Evolutionary conservation across 1,140 invertebrate genomes (phyloP).

Genomic region (Cotesia typhae): DNA sequence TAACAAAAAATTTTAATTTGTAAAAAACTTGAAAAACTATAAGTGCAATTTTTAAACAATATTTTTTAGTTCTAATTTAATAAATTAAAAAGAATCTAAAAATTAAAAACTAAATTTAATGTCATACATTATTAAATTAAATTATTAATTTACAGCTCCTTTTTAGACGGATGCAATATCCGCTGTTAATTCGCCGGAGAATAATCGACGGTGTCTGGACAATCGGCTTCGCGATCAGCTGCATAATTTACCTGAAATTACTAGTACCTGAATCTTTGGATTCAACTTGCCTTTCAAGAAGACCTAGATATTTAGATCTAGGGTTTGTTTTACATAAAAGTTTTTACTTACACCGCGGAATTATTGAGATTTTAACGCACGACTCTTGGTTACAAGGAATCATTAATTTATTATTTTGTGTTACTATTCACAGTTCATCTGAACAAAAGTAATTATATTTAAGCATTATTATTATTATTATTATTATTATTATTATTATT

Average conservation of each 20-base stretch:
- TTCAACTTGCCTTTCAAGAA: slow-evolving; percentile 30
- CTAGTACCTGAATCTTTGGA: slow-evolving; percentile 30
- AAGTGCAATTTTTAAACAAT: too few relatives aligned
- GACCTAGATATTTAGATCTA: slow-evolving; percentile 37
- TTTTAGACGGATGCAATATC: slow-evolving; percentile 47
- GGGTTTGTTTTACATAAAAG: slow-evolving; percentile 47
- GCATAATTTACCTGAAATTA: slow-evolving; percentile 47
- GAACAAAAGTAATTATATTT: slow-evolving; percentile 48
- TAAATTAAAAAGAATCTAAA: too few relatives aligned
- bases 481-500: too few relatives aligned
- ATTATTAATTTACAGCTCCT: slow-evolving; percentile 43
- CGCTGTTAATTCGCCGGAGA: slow-evolving; percentile 44
- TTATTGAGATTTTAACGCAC: slow-evolving; percentile 45
- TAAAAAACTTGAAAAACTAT: too few relatives aligned
- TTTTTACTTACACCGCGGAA: slow-evolving; percentile 51
- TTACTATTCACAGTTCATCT: slow-evolving; percentile 48
- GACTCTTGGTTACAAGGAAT: slow-evolving; percentile 50
- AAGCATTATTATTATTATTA: neutral
- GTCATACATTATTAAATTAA: slow-evolving; percentile 15
- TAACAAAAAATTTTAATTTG: too few relatives aligned
- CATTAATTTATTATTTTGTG: slow-evolving; percentile 50
- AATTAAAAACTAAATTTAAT: too few relatives aligned
- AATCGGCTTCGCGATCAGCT: slow-evolving; percentile 49
- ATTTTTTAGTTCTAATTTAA: too few relatives aligned
- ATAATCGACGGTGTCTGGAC: slow-evolving; percentile 50